A percentile compares a stretch with the other conserved stretches of the same genome.
phyloP scores from a whole-genome alignment of 1,140 invertebrate species.

The Trachelipus rathkii region DNA sequence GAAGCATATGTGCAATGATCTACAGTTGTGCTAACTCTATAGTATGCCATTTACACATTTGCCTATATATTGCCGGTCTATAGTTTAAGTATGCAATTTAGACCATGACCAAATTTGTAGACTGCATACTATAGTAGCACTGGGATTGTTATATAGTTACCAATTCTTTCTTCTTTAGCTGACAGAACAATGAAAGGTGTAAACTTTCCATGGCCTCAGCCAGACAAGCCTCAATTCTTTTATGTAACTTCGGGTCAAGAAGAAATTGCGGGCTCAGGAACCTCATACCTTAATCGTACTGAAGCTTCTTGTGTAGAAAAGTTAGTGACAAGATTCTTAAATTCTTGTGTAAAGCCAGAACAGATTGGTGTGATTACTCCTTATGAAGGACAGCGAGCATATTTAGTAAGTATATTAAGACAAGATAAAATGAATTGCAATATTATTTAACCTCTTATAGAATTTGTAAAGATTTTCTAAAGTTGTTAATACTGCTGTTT shows the following conservation, averaged over 20 bases:
- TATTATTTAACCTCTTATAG: not conserved
- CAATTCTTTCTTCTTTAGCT: slow-evolving; percentile 54
- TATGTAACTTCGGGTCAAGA: slow-evolving; percentile 94
- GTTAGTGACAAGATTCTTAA: slow-evolving; percentile 86
- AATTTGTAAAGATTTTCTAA: too few relatives aligned
- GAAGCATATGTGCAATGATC: too few relatives aligned
- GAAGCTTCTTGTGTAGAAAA: slow-evolving; percentile 99
- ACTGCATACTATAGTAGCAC: too few relatives aligned
- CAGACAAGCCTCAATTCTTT: slow-evolving; percentile 98
- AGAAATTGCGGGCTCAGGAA: slow-evolving; percentile 96
- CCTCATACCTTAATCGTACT: slow-evolving; percentile 96
- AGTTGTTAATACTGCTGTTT: too few relatives aligned
- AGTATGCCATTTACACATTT: too few relatives aligned
- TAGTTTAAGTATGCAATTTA: too few relatives aligned
- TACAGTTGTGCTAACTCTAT: too few relatives aligned
- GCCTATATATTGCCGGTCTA: too few relatives aligned
- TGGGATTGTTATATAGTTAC: too few relatives aligned
- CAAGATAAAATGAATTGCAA: slow-evolving; percentile 18
- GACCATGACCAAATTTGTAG: too few relatives aligned
- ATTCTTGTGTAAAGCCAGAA: slow-evolving; percentile 91
- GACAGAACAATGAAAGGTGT: slow-evolving; percentile 84
- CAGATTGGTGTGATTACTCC: slow-evolving; percentile 99
- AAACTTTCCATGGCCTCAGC: slow-evolving; percentile 96
- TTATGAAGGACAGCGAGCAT: slow-evolving; percentile 97
- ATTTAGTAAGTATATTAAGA: slow-evolving; percentile 64